Evolutionary conservation across 2,888 invertebrate genomes (phyloP), one percentile per base, ranked within the genome.

Genomic region (Scotopteryx bipunctaria): DNA sequence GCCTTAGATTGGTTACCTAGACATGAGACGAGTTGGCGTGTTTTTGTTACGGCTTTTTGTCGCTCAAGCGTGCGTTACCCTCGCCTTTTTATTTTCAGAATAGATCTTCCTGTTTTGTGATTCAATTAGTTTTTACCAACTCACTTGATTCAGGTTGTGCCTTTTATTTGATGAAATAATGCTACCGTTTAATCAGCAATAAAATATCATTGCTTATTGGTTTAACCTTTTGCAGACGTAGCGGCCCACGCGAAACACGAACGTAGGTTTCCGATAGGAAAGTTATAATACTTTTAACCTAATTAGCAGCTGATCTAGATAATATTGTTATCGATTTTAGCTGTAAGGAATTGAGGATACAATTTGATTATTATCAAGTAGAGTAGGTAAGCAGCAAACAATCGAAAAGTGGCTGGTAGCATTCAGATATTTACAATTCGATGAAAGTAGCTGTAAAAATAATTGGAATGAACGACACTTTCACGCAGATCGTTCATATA

Each of bases 11-110:
- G 75, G 81, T 80, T 82, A 62, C 55, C 56, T 59, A 81, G 81
- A 78, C 80, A 77, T 74, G 76, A 74, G 55, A 49, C 46, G 42
- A 57, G 66, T 64, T 67, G 63, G 59, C 66, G 67, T 75, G 81
- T 84, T 83, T 86, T 81, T 79, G 72, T 73, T 66, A 67, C 69
- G 64, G 64, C 68, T 83, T 86, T 86, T 86, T 85, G 81, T 79
- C 71, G 72, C 55, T 66, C 56, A 66, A 63, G 74, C 86, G 88
- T 84, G 75, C 86, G 73, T 86, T 87, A 87, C 83, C 81, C 85
- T 69, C 81, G 55, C 53, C 60, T 32, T 57, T 51, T 36, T 37
- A 21, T 33, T 38, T 17, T 23, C 11, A 13, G 37, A 42, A 45
- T 44, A n/a, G 6, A 11, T 48, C n/a, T 53, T 45, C 37, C 32